Base-by-base conservation (phyloP, 2,113 vertebrate species). In the Laticauda laticaudata region DNA sequence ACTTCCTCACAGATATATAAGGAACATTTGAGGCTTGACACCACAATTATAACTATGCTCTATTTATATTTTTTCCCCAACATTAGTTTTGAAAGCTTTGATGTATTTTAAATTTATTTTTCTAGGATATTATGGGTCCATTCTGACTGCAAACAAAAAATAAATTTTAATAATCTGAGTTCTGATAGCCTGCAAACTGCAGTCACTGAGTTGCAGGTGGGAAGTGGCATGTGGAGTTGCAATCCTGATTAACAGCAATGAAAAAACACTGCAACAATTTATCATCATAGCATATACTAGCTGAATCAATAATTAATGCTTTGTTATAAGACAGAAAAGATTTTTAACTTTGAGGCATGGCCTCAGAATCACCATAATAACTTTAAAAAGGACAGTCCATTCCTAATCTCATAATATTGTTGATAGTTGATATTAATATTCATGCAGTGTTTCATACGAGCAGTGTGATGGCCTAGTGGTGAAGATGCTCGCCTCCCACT, bases 101-200 rank as follows among this genome's bases (percentile, higher is more conserved):
- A 0, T 11, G 61, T 34, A 92, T 88, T 88, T 75, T 92, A 85
- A 91, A 29, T 91, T 64, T 91, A 59, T 95, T 95, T 92, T 93
- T 91, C 69, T 93, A 29, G 95, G 15, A 0, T 5, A 93, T 56
- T 45, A 91, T 5, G 10, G 92, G 57, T 45, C 0, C 5, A 0
- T 69, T 93, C 12, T 14, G 34, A 54, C 93, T 87, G 61, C 0
- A 0, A 0, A 0, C 85, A 0, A 4, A 29, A 93, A 92, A 93
- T n/a, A 15, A 0, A 0, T 87, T 88, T n/a, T 2, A 26, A 86
- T 0, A 23, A 14, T 34, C 86, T 3, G 92, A 90, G 87, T 90
- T 39, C 48, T 9, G 87, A 53, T 34, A 2, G 43, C 87, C 39
- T 57, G 26, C 26, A 88, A n/a, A 89, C 89, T 23, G 48, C 8